A percentile compares a stretch with the other conserved stretches of the same genome.
phyloP scores from a whole-genome alignment of 2,113 vertebrate genomes.

The Numenius arquata region DNA sequence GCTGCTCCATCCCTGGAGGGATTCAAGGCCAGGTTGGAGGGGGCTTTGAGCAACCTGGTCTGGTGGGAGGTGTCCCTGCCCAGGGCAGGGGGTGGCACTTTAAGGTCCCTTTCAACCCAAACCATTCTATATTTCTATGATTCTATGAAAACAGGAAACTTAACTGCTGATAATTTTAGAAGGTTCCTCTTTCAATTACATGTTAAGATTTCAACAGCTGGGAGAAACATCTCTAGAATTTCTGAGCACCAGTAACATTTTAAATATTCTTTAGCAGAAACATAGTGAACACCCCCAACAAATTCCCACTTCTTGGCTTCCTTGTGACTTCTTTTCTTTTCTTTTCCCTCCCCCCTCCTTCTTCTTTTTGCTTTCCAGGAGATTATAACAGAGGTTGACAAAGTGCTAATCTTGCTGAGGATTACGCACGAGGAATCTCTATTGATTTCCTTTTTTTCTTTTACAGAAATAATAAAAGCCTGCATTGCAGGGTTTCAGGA shows the following conservation, averaged over 20 bases:
- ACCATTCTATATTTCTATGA: not conserved
- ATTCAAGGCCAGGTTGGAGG: no score
- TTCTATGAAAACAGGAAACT: not conserved
- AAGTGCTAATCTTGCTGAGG: constrained; percentile 56
- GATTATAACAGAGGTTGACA: constrained; percentile 28
- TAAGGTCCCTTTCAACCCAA: not conserved
- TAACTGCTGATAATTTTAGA: not conserved
- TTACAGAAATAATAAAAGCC: constrained; percentile 50
- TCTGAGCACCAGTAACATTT: not conserved
- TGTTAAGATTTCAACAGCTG: not conserved
- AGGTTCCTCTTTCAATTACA: not conserved
- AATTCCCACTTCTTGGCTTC: not conserved
- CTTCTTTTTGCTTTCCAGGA: constrained; percentile 32
- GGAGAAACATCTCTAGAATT: not conserved
- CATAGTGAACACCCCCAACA: not conserved
- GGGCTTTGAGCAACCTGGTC: no score
- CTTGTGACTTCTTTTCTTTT: not conserved
- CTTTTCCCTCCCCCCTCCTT: fast-evolving
- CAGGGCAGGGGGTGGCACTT: not conserved
- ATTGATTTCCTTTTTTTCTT: constrained; percentile 45
- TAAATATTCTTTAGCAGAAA: not conserved
- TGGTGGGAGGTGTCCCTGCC: not conserved
- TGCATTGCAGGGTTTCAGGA: constrained; percentile 56
- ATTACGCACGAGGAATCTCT: constrained; percentile 41
- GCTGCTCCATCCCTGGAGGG: no score